Percentiles rank a stretch among this genome's conserved stretches.
These are phyloP conservation scores for Bruchidius siliquastri DNA, from an alignment of 2,888 invertebrate genomes.

Conservation along the genomic window DNA sequence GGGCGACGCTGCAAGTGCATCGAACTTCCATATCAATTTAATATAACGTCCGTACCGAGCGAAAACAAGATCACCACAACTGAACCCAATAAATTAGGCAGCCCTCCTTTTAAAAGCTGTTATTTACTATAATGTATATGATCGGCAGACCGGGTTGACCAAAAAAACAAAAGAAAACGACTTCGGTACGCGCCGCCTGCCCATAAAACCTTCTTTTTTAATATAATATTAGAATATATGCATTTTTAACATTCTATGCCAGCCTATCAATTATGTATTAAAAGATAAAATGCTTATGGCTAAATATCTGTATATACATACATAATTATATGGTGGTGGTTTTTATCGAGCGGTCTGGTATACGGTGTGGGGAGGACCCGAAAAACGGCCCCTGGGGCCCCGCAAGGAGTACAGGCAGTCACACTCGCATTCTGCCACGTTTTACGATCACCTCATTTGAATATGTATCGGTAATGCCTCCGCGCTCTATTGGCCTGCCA, in stretches of 20 bases:
- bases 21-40: neutral
- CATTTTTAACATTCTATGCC: conserved; percentile 47
- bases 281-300: conserved; percentile 50
- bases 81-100: conserved; percentile 29
- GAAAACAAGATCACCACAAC: neutral
- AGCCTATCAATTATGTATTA: conserved; percentile 50
- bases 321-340: conserved; percentile 48
- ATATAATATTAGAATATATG: conserved; percentile 36
- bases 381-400: conserved; percentile 7
- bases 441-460: neutral
- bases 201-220: conserved; percentile 15
- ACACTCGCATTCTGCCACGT: neutral
- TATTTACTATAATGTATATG: conserved; percentile 38
- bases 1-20: neutral
- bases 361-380: conserved; percentile 1
- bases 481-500: neutral
- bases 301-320: conserved; percentile 50
- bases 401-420: neutral
- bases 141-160: conserved; percentile 29
- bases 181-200: conserved; percentile 5
- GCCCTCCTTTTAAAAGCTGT: conserved; percentile 31
- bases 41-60: neutral
- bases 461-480: neutral
- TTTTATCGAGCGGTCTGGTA: conserved; percentile 37
- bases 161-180: conserved; percentile 18